Percentiles rank a stretch among this genome's conserved stretches.
These are phyloP conservation scores for Ormyrus pomaceus DNA, from an alignment of 2,888 invertebrate genomes.

Conservation along the genomic window DNA sequence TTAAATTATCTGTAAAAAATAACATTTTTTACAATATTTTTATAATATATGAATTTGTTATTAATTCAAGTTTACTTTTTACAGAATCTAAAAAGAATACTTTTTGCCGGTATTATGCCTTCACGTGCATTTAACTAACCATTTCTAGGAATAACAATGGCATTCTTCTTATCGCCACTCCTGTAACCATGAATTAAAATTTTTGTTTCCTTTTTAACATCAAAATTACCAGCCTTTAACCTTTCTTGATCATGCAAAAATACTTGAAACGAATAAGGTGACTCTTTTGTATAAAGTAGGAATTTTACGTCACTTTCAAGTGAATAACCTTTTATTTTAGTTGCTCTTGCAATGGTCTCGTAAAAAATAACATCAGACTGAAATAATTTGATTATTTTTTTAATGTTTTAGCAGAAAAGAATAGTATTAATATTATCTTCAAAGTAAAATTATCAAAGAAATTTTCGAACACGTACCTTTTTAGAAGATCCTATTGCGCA, in stretches of 20 bases:
- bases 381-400: background rate
- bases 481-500: conserved; percentile 26
- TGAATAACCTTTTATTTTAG: background rate
- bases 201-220: conserved; percentile 60
- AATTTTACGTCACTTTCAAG: conserved; percentile 11
- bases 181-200: conserved; percentile 67
- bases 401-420: background rate
- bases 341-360: background rate
- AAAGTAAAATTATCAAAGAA: background rate
- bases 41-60: no score
- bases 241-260: conserved; percentile 17
- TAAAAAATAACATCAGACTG: background rate
- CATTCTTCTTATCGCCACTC: conserved; percentile 54
- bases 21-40: no score
- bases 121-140: conserved; percentile 24
- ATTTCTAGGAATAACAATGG: conserved; percentile 4
- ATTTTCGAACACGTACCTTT: background rate
- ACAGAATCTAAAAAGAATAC: no score
- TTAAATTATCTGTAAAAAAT: no score
- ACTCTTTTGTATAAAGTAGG: conserved; percentile 19
- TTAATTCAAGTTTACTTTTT: no score
- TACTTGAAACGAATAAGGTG: conserved; percentile 30
- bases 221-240: conserved; percentile 58
- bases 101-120: no score
- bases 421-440: no score